Conservation (phyloP, 1,140 invertebrate genomes). For the Eciton burchellii region DNA sequence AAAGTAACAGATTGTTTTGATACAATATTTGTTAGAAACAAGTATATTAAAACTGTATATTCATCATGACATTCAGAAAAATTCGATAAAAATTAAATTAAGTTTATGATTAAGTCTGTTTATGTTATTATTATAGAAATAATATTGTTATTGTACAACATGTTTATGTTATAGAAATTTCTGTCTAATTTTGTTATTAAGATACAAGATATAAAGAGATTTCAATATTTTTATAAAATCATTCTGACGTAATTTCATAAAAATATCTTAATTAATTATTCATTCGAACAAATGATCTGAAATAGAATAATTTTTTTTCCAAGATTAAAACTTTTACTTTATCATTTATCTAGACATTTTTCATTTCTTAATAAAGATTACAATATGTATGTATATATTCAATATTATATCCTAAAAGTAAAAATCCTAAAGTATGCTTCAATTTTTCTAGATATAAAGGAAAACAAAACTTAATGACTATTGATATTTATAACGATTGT, state of each 20-base stretch:
- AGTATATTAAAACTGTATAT: neutral
- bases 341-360: neutral
- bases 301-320: neutral
- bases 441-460: neutral
- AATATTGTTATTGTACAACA: no score
- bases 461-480: neutral
- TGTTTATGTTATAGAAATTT: no score
- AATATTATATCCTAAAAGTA: neutral
- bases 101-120: no score
- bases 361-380: neutral
- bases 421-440: neutral
- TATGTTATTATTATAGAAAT: no score
- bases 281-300: no score
- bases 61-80: neutral
- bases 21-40: neutral
- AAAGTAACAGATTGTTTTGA: constrained; percentile 24
- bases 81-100: no score
- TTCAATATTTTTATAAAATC: no score
- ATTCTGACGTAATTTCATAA: no score
- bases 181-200: no score
- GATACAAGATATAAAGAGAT: no score
- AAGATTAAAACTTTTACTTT: neutral
- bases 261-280: no score
- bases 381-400: neutral
- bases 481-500: neutral